Base-by-base conservation (phyloP, 1,140 invertebrate species). In the Drosophila guanche region DNA sequence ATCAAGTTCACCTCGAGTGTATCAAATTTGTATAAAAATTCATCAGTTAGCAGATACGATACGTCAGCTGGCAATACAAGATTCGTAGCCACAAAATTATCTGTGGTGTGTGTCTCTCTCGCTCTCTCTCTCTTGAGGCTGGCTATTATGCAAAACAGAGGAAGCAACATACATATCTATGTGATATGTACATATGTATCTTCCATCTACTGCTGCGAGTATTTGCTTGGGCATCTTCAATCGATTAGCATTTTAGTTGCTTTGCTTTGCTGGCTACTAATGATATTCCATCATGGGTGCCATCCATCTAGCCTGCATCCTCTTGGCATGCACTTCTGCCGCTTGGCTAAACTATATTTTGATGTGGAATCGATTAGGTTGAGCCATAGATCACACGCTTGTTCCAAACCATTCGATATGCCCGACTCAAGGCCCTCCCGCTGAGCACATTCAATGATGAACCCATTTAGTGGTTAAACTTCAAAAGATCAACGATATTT, bases 21-120 rank as follows among this genome's bases (percentile, higher is more conserved):
- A 74, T 83, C 86, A 81, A 90, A 88, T 88, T 90, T 86, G 88
- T 90, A 83, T 79, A 90, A 81, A 81, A 88, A 90, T 88, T 83
- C 79, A 88, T 83, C 81, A 88, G 81, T 59, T 79, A 70, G 70
- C 81, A 81, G 63, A 85, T 85, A 86, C 77, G 63, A 85, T 85
- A 86, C 77, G 77, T 85, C 81, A 86, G 77, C 65, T 86, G 53
- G 57, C 81, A 81, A 74, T 60, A 79, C 63, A 51, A 62, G 66
- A 70, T 59, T 33, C 41, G 59, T 33, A 56, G 8, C 48, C 50
- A 52, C 50, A 40, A 52, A 16, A 52, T 40, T 22, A 10, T 45
- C 52, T 52, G 63, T 65, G 63, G 63, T 27, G 16, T 46, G n/a
- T 63, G 29, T 59, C 2, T 10, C 16, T 37, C 2, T 14, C 16